Conservation (phyloP, 2,113 vertebrate species). For the Cynopterus brachyotis region DNA sequence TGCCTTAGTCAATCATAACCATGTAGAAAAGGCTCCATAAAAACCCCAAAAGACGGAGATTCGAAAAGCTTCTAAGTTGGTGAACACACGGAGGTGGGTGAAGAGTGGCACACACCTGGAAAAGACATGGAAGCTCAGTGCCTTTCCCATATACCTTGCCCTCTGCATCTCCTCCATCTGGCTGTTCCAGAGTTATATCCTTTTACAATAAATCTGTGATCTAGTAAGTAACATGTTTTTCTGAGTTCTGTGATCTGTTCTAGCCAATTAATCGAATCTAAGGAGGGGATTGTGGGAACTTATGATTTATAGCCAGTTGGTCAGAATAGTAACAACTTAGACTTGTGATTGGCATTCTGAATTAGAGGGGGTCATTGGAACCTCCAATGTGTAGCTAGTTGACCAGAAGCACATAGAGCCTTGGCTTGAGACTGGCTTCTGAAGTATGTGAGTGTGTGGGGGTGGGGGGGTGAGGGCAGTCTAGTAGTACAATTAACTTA, state of each 20-base stretch:
- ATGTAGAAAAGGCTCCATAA: not conserved
- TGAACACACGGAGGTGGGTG: not conserved
- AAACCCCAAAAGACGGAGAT: not conserved
- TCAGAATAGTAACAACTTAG: not conserved
- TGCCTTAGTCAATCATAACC: not conserved
- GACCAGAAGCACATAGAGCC: not conserved
- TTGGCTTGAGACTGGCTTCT: not conserved
- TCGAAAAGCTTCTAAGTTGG: not conserved
- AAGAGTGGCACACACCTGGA: not conserved
- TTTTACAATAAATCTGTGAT: not conserved
- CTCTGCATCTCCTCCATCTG: too few relatives aligned
- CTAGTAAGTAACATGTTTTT: not conserved
- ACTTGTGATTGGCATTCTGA: not conserved
- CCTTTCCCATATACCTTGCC: not conserved
- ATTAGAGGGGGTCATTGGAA: not conserved
- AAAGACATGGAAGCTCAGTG: not conserved
- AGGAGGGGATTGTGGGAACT: not conserved
- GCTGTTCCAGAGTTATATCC: not conserved
- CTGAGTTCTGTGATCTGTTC: not conserved
- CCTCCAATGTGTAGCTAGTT: not conserved
- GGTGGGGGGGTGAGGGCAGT: not conserved
- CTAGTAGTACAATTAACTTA: not conserved
- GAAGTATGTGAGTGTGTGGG: not conserved
- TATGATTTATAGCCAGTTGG: not conserved
- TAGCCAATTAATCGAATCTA: not conserved